Evolutionary conservation across 2,797 vertebrate species (phyloP), one percentile per base, ranked within the genome.

Genomic region (Ctenochaetus hawaiiensis): DNA sequence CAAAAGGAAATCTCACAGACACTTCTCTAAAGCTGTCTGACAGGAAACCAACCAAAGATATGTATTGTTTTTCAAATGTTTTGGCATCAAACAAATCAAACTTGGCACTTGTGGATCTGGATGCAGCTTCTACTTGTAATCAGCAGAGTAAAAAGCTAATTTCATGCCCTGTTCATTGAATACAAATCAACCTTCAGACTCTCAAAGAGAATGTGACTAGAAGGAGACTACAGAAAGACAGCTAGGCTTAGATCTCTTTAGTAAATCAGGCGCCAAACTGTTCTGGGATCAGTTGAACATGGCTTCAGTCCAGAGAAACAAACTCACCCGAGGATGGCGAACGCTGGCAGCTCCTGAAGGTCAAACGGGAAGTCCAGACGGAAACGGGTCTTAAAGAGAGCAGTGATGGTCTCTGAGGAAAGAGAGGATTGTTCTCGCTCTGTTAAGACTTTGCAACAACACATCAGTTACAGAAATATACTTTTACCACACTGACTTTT

Each of bases 321-420:
- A 45, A 78, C 97, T 95, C 89, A 99, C 98, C 98, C 98, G 0
- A 99, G 97, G 81, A 99, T 96, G 0, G 97, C 98, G 1, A 99
- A 99, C 16, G 97, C 98, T 0, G 98, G 98, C 71, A 99, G 96
- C 91, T 99, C 98, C 93, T 99, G 98, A 74, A 99, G 96, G 94
- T 99, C 98, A 26, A 99, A 99, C 2, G 98, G 98, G 86, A 99
- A 99, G 92, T 99, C 98, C 1, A 99, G 95, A 22, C 98, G 97
- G 93, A 99, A 99, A 7, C 98, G 96, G 2, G 98, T 99, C 95
- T 99, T 99, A 93, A 99, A 99, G 77, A 99, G 96, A 1, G 98
- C 98, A 0, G 98, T 99, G 91, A 99, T 99, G 20, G 98, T 99
- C 93, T 99, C 98, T 99, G 94, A 59, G 71, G 75, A 80, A 56